These are phyloP conservation scores for Bombus consobrinus DNA, from an alignment of 1,140 invertebrate genomes.

Conservation along the genomic window DNA sequence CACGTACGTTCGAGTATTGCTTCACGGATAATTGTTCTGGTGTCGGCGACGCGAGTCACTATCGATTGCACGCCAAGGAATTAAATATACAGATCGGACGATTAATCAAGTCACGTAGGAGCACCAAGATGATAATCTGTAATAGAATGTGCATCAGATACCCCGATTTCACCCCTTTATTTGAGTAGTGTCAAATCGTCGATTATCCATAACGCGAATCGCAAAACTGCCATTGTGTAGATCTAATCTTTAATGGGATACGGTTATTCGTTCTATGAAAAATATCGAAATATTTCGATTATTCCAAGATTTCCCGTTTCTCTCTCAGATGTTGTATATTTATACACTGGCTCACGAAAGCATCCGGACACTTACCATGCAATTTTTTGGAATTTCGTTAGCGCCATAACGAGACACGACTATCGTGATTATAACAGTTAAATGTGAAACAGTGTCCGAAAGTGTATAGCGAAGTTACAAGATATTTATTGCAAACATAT, in stretches of 20 bases:
- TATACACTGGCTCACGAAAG: too few species aligned
- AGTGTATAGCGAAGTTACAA: too few species aligned
- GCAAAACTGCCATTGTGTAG: neutral
- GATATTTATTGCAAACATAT: too few species aligned
- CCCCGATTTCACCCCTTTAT: neutral
- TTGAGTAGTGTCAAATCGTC: neutral
- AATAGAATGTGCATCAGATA: slow-evolving; percentile 38
- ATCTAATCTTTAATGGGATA: slow-evolving; percentile 9
- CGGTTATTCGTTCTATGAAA: neutral
- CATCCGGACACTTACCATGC: too few species aligned
- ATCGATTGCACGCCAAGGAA: slow-evolving; percentile 58
- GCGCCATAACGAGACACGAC: too few species aligned
- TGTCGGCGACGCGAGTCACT: slow-evolving; percentile 17
- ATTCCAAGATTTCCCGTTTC: too few species aligned
- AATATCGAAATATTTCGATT: neutral
- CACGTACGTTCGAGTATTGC: slow-evolving; percentile 26
- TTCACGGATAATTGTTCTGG: slow-evolving; percentile 49
- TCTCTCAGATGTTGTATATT: neutral
- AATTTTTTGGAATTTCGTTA: too few species aligned
- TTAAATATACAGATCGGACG: slow-evolving; percentile 58
- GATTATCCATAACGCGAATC: slow-evolving; percentile 21
- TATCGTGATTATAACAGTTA: too few species aligned
- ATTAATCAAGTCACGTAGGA: slow-evolving; percentile 61
- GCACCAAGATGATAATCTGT: slow-evolving; percentile 37
- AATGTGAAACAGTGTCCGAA: too few species aligned